Evolutionary conservation across 2,797 vertebrate genomes (phyloP).

Genomic region (Sebastes wilsoni): DNA sequence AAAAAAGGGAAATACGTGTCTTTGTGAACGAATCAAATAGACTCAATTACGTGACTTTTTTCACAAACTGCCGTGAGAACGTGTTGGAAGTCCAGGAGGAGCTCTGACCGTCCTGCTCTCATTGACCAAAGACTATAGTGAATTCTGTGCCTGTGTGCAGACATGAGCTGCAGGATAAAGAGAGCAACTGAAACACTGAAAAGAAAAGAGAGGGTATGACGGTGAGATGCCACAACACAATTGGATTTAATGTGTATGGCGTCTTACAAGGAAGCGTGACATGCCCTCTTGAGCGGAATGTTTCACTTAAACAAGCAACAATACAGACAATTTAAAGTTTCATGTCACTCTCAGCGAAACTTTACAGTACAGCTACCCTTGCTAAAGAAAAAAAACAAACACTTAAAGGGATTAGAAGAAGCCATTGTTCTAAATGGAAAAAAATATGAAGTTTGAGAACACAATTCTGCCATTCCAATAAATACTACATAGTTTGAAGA

Average conservation of each 20-base stretch:
- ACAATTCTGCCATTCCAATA: neutral
- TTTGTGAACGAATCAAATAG: fast-evolving
- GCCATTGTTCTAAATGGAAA: neutral
- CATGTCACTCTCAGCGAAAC: slow-evolving; percentile 7
- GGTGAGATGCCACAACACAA: slow-evolving; percentile 21
- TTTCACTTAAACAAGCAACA: slow-evolving; percentile 39
- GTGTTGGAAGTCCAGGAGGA: neutral
- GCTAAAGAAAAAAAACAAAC: neutral
- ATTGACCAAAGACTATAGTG: neutral
- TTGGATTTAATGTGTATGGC: slow-evolving; percentile 30
- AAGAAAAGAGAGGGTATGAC: neutral
- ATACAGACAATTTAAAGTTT: slow-evolving; percentile 29
- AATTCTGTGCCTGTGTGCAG: slow-evolving; percentile 10
- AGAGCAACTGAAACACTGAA: neutral
- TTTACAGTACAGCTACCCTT: slow-evolving; percentile 1
- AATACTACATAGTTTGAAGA: neutral
- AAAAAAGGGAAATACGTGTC: too few relatives aligned
- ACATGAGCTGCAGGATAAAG: neutral
- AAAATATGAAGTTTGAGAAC: neutral
- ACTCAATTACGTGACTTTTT: too few relatives aligned
- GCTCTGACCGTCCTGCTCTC: neutral
- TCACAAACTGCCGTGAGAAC: too few relatives aligned
- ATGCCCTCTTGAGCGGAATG: neutral
- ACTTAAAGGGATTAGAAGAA: neutral
- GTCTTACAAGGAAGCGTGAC: neutral